Evolutionary conservation across 2,888 invertebrate genomes (phyloP), one percentile per base, ranked within the genome.

Genomic region (Pinctada fucata): DNA sequence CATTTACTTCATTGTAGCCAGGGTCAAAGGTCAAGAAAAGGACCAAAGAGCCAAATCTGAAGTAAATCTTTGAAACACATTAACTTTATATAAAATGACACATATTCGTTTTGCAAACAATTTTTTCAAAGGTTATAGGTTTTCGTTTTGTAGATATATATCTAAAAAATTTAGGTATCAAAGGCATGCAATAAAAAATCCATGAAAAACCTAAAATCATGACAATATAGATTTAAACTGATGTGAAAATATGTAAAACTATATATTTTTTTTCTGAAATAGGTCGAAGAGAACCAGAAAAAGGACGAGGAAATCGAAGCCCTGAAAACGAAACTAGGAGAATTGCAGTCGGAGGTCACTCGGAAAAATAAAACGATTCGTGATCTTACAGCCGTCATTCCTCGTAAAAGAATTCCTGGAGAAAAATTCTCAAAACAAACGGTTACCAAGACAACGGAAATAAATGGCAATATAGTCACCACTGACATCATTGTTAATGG

Each of bases 301-400:
- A 63, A 73, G 49, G 70, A 74, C 70, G 65, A 66, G 6, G 74
- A 77, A 49, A 68, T 80, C 8, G 80, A 80, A 8, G 65, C 70
- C 58, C 66, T 80, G 51, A 80, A 77, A 66, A 76, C 70, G 51
- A 74, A 80, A 31, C 45, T 80, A 31, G 77, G 63, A 13, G 70
- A 49, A 2, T 51, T 80, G 50, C 64, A 74, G 2, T 16, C 67
- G 49, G 83, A 85, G 76, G 79, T 85, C 8, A 80, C 80, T 68
- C 80, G 80, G 70, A 85, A 84, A 66, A 84, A 83, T 67, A 72
- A 84, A 66, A 83, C 83, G 52, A 78, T 86, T 8, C 81, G 82
- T 66, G 84, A 85, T 73, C 69, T 85, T 16, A 85, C 76, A 72
- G 78, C 83, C n/a, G 63, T 86, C 79, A 83, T 83, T 72, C 84